phyloP scores from a whole-genome alignment of 2,888 invertebrate genomes.

The Chalcosyrphus nemorum region DNA sequence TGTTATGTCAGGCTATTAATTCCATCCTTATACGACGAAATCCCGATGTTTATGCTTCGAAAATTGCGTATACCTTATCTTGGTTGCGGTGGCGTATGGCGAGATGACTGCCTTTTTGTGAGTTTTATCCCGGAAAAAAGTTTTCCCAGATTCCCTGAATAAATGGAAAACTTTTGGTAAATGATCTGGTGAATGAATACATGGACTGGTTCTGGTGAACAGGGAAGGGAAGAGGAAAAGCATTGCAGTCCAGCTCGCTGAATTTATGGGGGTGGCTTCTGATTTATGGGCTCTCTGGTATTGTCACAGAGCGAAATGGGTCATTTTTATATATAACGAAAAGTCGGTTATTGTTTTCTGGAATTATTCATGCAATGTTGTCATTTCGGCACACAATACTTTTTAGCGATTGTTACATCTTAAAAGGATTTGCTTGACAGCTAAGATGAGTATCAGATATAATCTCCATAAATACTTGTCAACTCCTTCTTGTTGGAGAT shows the following conservation, averaged over 20 bases:
- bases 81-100: background rate
- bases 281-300: conserved; percentile 61
- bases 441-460: conserved; percentile 5
- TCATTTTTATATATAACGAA: conserved; percentile 33
- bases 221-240: too few species aligned
- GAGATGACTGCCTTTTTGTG: background rate
- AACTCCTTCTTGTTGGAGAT: background rate
- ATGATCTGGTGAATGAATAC: conserved; percentile 55
- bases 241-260: conserved; percentile 2
- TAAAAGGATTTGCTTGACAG: conserved; percentile 9
- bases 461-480: background rate
- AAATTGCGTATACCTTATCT: background rate
- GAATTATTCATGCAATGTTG: conserved; percentile 64
- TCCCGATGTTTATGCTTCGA: background rate
- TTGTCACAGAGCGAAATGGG: conserved; percentile 57
- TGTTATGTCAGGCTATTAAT: conserved; percentile 66
- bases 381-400: conserved; percentile 1
- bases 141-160: conserved; percentile 41
- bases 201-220: too few species aligned
- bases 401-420: background rate
- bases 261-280: conserved; percentile 19
- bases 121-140: conserved; percentile 32
- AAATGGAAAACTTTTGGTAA: conserved; percentile 57
- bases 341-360: conserved; percentile 54
- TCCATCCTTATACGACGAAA: conserved; percentile 37